These are phyloP conservation scores for Ganaspis brasiliensis DNA, from an alignment of 2,888 invertebrate species.

Conservation along the genomic window DNA sequence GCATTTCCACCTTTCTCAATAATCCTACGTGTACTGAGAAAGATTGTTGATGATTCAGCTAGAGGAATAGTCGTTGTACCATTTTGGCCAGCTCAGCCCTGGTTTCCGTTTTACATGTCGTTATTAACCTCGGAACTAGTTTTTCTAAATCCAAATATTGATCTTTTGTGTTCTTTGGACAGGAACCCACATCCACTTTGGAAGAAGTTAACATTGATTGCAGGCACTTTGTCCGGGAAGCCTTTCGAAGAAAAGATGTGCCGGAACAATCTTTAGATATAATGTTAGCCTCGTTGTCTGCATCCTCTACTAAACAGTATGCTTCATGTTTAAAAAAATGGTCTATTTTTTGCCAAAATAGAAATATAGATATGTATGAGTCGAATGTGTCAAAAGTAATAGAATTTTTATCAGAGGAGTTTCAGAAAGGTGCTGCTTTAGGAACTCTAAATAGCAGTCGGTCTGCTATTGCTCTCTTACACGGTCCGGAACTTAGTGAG, in stretches of 20 bases:
- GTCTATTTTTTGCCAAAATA: neutral
- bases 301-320: neutral
- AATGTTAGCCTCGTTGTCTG: constrained; percentile 22
- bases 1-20: neutral
- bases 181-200: constrained; percentile 6
- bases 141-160: neutral
- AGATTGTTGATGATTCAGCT: neutral
- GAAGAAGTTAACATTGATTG: constrained; percentile 36
- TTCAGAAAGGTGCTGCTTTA: constrained; percentile 31
- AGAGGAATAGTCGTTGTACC: constrained; percentile 53
- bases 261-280: constrained; percentile 30
- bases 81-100: constrained; percentile 53
- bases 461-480: constrained; percentile 49
- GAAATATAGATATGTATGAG: neutral
- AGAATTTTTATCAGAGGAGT: constrained; percentile 37
- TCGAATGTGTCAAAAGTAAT: neutral
- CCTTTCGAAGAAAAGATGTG: constrained; percentile 38
- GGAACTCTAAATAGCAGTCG: neutral
- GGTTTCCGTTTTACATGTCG: constrained; percentile 46
- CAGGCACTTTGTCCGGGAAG: constrained; percentile 37
- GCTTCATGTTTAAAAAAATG: neutral
- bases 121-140: neutral
- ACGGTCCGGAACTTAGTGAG: constrained; percentile 19
- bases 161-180: constrained; percentile 19
- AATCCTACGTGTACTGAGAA: neutral